Conservation (phyloP, 2,888 invertebrate species). For the Parnassius orleans region DNA sequence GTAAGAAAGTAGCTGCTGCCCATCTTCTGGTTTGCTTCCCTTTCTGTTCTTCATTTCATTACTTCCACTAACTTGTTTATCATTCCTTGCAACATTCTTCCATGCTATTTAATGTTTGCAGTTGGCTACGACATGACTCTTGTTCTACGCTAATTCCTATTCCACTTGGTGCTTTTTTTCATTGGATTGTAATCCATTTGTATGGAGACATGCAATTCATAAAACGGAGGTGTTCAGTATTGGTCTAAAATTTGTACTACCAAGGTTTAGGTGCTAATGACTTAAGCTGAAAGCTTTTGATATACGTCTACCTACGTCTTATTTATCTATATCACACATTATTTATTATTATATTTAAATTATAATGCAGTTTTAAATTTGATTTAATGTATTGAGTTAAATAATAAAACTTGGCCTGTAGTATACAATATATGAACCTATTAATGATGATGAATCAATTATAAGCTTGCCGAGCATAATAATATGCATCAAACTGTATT, state of each 20-base stretch:
- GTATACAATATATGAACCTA: too few relatives aligned
- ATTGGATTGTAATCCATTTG: conserved; percentile 31
- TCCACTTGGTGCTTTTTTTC: conserved; percentile 32
- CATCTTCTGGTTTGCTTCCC: too few relatives aligned
- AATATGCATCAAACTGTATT: too few relatives aligned
- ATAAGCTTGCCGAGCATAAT: too few relatives aligned
- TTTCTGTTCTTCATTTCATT: too few relatives aligned
- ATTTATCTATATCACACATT: conserved; percentile 3
- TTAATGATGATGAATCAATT: too few relatives aligned
- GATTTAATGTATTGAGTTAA: too few relatives aligned
- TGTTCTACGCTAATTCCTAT: conserved; percentile 23
- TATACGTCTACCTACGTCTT: conserved; percentile 32
- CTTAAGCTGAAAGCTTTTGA: conserved; percentile 41
- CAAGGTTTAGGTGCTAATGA: conserved; percentile 67
- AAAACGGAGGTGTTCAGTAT: conserved; percentile 70
- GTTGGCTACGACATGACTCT: conserved; percentile 13
- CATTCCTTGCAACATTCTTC: conserved; percentile 10
- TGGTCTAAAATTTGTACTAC: conserved; percentile 65
- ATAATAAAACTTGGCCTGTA: too few relatives aligned
- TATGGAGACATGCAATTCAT: conserved; percentile 17
- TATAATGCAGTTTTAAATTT: not conserved
- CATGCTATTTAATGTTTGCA: not conserved
- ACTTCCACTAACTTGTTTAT: conserved; percentile 28
- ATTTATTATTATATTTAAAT: conserved; percentile 6
- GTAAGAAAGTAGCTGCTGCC: too few relatives aligned